A percentile compares a stretch with the other conserved stretches of the same genome.
These are phyloP conservation scores for Ovis aries DNA, from an alignment of 2,113 vertebrate genomes.

Conservation along the genomic window DNA sequence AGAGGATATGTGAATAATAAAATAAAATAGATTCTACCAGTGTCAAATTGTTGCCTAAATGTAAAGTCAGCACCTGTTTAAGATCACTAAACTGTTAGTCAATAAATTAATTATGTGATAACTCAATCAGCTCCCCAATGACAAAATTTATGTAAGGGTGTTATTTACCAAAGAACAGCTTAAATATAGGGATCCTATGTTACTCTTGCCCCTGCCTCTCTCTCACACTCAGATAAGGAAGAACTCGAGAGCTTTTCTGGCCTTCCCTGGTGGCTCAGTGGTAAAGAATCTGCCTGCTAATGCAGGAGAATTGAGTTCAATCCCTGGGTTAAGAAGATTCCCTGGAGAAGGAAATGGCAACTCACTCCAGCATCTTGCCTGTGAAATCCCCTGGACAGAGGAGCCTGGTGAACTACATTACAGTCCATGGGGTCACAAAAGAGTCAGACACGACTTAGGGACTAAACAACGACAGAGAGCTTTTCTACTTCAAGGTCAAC, in stretches of 20 bases:
- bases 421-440: neutral
- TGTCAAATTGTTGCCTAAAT: neutral
- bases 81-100: neutral
- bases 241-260: neutral
- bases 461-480: neutral
- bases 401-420: neutral
- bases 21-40: neutral
- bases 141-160: neutral
- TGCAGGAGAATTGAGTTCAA: neutral
- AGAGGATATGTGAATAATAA: neutral
- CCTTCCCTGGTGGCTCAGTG: neutral
- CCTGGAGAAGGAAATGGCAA: neutral
- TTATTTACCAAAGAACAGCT: neutral
- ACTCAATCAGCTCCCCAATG: neutral
- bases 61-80: neutral
- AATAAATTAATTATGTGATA: neutral
- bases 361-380: neutral
- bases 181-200: neutral
- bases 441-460: neutral
- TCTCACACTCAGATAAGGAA: neutral
- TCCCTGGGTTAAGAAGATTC: neutral
- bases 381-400: neutral
- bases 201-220: neutral
- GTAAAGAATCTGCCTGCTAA: neutral
- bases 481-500: neutral